A percentile compares a stretch with the other conserved stretches of the same genome.
Conservation (phyloP, 2,797 vertebrate species). For the Passerculus sandwichensis region DNA sequence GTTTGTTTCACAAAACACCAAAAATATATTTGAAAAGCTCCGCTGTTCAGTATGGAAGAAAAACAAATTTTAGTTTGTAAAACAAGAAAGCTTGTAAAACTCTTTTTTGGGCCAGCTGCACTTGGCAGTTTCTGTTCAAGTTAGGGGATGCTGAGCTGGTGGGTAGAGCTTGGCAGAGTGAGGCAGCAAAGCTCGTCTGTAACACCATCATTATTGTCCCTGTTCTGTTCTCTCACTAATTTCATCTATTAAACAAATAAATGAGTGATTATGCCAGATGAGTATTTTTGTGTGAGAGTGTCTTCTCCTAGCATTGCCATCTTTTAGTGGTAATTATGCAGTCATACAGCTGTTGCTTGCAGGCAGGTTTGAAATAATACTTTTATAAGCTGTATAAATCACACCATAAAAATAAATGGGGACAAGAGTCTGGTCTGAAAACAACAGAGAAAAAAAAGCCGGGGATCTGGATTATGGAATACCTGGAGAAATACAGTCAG, state of each 20-base stretch:
- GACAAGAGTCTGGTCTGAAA: not conserved
- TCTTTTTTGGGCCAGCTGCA: not conserved
- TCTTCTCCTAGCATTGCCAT: not conserved
- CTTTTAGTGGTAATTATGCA: constrained; percentile 26
- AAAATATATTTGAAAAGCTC: not conserved
- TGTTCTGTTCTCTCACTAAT: constrained; percentile 45
- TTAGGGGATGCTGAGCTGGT: not conserved
- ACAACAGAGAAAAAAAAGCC: not conserved
- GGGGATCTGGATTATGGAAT: not conserved
- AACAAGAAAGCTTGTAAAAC: not conserved
- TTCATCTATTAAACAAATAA: constrained; percentile 62
- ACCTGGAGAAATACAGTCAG: not conserved
- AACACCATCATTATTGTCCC: not conserved
- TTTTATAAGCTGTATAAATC: constrained; percentile 35
- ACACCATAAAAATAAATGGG: constrained; percentile 4
- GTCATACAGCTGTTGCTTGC: constrained; percentile 49
- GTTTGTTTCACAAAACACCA: not conserved
- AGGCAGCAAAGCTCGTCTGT: not conserved
- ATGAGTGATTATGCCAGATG: constrained; percentile 33
- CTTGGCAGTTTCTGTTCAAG: not conserved
- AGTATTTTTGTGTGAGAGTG: not conserved
- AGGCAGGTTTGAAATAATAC: constrained; percentile 35
- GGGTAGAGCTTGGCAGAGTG: not conserved
- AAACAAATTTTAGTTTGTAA: not conserved
- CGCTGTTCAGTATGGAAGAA: not conserved